Base-by-base conservation (phyloP, 1,140 invertebrate species). In the Paracyclopina nana region DNA sequence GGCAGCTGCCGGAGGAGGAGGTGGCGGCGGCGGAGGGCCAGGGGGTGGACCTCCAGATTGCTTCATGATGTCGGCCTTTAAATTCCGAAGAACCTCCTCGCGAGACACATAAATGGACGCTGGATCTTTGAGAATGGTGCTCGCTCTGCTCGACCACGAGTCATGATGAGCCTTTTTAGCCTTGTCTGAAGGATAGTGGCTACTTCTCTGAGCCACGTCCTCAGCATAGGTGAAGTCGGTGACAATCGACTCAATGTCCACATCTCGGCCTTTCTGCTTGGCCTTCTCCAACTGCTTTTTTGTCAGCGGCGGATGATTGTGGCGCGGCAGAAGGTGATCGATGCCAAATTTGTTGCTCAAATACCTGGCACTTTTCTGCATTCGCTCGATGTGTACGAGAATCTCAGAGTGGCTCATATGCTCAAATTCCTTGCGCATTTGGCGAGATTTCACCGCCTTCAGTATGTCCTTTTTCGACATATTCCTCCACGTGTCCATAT, bases 41-140 rank as follows among this genome's bases (percentile, higher is more conserved):
- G 20, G 5, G 2, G 34, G 34, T 38, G 34, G 20, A 20, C 34
- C n/a, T 20, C 20, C 20, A 5, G 34, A 38, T 2, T 38, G 34
- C 14, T 38, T 8, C 34, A 38, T 38, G n/a, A 16, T 49, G n/a
- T 54, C 43, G 38, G 54, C 56, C 38, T 55, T 44, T 12, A 58
- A 55, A 42, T 58, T 58, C 16, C 52, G 46, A 34, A 55, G 56
- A 14, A 57, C 29, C 14, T 58, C 56, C 25, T 50, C 55, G 6
- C 53, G 54, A 11, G 56, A 54, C 38, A 57, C 57, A 38, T 57
- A 58, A n/a, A n/a, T n/a, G n/a, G n/a, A n/a, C n/a, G n/a, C n/a
- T n/a, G n/a, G n/a, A 38, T 57, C 56, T 12, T 48, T 54, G 46
- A 55, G 52, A 9, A 52, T 38, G 8, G 34, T 20, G 20, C 29